phyloP scores from a whole-genome alignment of 2,113 vertebrate genomes.

The Burhinus oedicnemus region DNA sequence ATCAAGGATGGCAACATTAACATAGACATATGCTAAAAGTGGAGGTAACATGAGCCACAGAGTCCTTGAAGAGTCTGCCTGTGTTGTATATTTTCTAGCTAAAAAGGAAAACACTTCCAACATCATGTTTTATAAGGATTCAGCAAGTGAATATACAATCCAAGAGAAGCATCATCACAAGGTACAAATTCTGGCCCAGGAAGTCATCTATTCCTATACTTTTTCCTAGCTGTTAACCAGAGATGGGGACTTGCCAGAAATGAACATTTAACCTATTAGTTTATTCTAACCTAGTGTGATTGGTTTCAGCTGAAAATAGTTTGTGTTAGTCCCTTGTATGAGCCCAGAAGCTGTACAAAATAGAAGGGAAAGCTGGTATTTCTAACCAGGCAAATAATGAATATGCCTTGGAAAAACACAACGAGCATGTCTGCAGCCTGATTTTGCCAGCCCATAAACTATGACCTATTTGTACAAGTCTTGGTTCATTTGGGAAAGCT shows the following conservation, averaged over 20 bases:
- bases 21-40: fast-evolving
- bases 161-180: neutral
- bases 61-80: neutral
- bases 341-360: neutral
- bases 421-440: neutral
- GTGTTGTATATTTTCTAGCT: neutral
- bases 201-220: neutral
- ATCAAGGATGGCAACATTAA: neutral
- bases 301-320: neutral
- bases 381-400: neutral
- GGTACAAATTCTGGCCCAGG: neutral
- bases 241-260: neutral
- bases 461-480: neutral
- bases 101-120: neutral
- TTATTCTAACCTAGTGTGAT: neutral
- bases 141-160: neutral
- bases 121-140: neutral
- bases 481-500: neutral
- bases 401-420: neutral
- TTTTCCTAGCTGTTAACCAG: neutral
- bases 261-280: neutral
- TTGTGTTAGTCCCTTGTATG: neutral
- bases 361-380: neutral
- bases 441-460: neutral
- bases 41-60: fast-evolving